phyloP scores from a whole-genome alignment of 2,888 invertebrate species.

The Leucophenga montana region DNA sequence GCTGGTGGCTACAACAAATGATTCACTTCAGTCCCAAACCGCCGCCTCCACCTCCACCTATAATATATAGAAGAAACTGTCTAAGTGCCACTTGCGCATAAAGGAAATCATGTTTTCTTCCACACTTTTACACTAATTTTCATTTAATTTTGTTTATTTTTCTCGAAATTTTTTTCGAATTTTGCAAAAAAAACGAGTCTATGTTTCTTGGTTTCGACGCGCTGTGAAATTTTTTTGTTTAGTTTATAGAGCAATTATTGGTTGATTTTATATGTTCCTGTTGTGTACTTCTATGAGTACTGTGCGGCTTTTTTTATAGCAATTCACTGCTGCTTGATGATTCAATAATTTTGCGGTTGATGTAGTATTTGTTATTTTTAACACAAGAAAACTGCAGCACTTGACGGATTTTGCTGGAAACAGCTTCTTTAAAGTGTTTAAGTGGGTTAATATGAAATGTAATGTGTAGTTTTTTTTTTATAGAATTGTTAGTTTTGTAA shows the following conservation, averaged over 20 bases:
- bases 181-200: slow-evolving; percentile 12
- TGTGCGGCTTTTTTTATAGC: not conserved
- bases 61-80: not conserved
- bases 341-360: slow-evolving; percentile 16
- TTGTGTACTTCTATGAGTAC: not conserved
- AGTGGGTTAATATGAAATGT: no score
- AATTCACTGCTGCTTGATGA: not conserved
- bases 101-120: slow-evolving; percentile 13
- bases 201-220: no score
- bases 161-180: not conserved
- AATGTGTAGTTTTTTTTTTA: no score
- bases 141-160: slow-evolving; percentile 20
- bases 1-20: not conserved
- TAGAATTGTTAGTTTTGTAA: no score
- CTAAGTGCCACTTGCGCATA: slow-evolving; percentile 7
- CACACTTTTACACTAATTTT: not conserved
- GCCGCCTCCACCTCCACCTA: not conserved
- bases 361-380: slow-evolving; percentile 8
- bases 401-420: no score
- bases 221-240: slow-evolving; percentile 1
- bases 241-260: slow-evolving; percentile 16
- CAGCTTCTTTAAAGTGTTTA: no score
- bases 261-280: not conserved
- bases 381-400: not conserved
- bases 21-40: no score